Conservation (phyloP, 2,888 invertebrate genomes). For the Caenorhabditis imperialis region DNA sequence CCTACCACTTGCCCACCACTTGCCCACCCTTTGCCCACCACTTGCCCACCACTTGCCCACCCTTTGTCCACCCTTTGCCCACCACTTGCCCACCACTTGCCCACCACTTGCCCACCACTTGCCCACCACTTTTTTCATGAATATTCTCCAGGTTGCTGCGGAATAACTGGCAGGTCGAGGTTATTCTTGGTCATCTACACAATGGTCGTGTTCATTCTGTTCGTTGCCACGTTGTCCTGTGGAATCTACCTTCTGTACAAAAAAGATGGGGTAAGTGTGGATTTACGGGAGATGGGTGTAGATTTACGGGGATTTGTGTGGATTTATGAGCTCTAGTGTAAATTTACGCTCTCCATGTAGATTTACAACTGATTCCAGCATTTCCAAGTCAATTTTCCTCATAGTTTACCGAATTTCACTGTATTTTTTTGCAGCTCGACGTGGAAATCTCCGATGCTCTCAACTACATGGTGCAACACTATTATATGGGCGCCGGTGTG, state of each 20-base stretch:
- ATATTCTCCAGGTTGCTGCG: constrained; percentile 72
- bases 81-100: too few relatives aligned
- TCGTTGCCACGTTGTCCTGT: constrained; percentile 72
- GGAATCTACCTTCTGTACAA: constrained; percentile 75
- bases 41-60: too few relatives aligned
- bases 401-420: not conserved
- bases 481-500: constrained; percentile 76
- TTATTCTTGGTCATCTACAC: constrained; percentile 71
- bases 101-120: too few relatives aligned
- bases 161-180: constrained; percentile 65
- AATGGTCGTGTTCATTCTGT: constrained; percentile 66
- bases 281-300: too few relatives aligned
- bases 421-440: constrained; percentile 70
- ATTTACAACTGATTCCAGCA: too few relatives aligned
- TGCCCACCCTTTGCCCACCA: too few relatives aligned
- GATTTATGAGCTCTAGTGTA: too few relatives aligned
- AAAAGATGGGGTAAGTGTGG: constrained; percentile 69
- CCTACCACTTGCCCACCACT: too few relatives aligned
- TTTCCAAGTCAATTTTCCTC: not conserved
- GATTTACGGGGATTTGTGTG: too few relatives aligned
- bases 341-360: too few relatives aligned
- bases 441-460: constrained; percentile 77
- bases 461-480: constrained; percentile 78
- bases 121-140: too few relatives aligned
- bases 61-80: too few relatives aligned